Base-by-base conservation (phyloP, 2,888 invertebrate species). In the Phytoseiulus persimilis region DNA sequence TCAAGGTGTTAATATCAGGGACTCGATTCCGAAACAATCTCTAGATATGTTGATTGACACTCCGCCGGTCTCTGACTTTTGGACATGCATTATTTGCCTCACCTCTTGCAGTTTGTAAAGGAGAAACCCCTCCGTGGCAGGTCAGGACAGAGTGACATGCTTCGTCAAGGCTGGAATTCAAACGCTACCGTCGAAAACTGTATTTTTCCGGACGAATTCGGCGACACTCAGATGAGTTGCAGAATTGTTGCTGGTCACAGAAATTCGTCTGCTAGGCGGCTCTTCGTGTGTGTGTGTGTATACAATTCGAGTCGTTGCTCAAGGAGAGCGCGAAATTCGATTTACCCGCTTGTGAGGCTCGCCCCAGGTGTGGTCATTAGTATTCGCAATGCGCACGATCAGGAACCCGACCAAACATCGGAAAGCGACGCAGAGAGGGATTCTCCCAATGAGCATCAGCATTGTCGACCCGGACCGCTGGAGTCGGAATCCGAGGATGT, bases 81-180 rank as follows among this genome's bases (percentile, higher is more conserved):
- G 83, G 32, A 32, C 31, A 89, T 23, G 3, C 23, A 11, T 6
- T 84, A 45, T 18, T 83, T n/a, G 32, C 46, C 90, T 90, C 94
- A 96, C 96, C 97, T 95, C 92, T 94, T 94, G 93, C 95, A 96
- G 92, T 96, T 96, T 91, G 96, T 96, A 92, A 97, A 97, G 90
- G 95, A 96, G 93, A 97, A 97, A 90, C 97, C 97, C 45, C 95
- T 93, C 46, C 32, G 89, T 2, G 90, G 90, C 5, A 90, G n/a
- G 65, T 90, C 90, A 11, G 65, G 65, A 65, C 65, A 65, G 9
- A 65, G 65, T 18, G 65, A 65, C 65, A 65, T 65, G 65, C 1
- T 65, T 65, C 9, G 65, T 28, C 65, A 23, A 28, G 1, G 28
- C 5, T 65, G 23, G 18, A 23, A 65, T 14, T 28, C 18, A 1